These are phyloP conservation scores for Megastigmus dorsalis DNA, from an alignment of 2,888 invertebrate species.

Conservation along the genomic window DNA sequence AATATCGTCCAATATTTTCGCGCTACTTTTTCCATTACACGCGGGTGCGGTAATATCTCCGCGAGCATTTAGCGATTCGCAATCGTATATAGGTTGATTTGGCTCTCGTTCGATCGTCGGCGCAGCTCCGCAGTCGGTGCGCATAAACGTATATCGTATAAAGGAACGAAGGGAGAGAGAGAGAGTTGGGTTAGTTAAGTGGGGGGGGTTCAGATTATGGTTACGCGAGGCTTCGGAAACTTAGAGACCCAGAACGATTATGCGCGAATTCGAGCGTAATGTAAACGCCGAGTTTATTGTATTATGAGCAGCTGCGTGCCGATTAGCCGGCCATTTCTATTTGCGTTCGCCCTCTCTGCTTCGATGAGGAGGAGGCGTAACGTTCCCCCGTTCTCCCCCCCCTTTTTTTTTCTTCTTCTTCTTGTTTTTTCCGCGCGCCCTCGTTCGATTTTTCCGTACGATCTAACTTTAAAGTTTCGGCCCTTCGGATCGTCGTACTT, in stretches of 20 bases:
- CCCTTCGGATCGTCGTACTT: too few relatives aligned
- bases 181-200: too few relatives aligned
- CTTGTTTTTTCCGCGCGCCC: not conserved
- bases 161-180: not conserved
- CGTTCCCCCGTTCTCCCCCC: too few relatives aligned
- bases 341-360: not conserved
- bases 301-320: constrained; percentile 10
- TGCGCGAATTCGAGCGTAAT: constrained; percentile 5
- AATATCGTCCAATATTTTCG: too few relatives aligned
- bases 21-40: too few relatives aligned
- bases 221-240: constrained; percentile 22
- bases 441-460: not conserved
- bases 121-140: too few relatives aligned
- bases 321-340: constrained; percentile 18
- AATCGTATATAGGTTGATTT: too few relatives aligned
- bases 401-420: not conserved
- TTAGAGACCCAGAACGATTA: constrained; percentile 28
- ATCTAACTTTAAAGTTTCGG: not conserved
- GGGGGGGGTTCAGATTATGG: too few relatives aligned
- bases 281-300: constrained; percentile 22
- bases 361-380: too few relatives aligned
- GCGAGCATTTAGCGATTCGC: too few relatives aligned
- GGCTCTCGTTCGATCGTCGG: too few relatives aligned
- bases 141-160: not conserved
- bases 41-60: too few relatives aligned